Base-by-base conservation (phyloP, 2,113 vertebrate genomes). In the Seriola quinqueradiata region DNA sequence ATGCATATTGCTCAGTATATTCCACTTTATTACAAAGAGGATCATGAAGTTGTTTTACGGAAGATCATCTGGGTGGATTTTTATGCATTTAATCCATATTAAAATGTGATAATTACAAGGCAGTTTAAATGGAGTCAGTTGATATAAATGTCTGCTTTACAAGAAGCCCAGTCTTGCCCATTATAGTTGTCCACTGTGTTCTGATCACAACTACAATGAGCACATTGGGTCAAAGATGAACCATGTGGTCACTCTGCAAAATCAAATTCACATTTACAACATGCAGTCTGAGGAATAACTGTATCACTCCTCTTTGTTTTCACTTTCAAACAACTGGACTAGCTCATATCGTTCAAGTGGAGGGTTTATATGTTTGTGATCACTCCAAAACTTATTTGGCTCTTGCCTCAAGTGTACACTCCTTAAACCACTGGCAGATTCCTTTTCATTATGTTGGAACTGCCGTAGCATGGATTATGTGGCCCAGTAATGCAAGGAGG, bases 391-490 rank as follows among this genome's bases (percentile, higher is more conserved):
- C 28, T 28, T 28, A 28, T 28, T 28, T 28, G 28, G 28, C 28
- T 67, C 5, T 8, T 8, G 44, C 34, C 5, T 76, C 48, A 10
- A 8, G 8, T 23, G 8, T n/a, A 12, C 57, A 81, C 14, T 57
- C 70, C 38, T 74, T 64, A 40, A 32, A 70, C 40, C 12, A 13
- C 23, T 25, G 2, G 25, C 23, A 10, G 50, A 50, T 48, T 28
- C 5, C 17, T 17, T 83, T 73, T 74, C 46, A 21, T 80, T 57
- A 59, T 70, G n/a, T 34, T 76, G 58, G n/a, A 69, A 58, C 17
- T 50, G 19, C 16, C 12, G n/a, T 5, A 48, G 1, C 4, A 16
- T 42, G 21, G 60, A 34, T 52, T 72, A 25, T 17, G 12, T 32
- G 3, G 36, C 16, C 32, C 75, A 23, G 2, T 67, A 48, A 38